Conservation (phyloP, 1,140 invertebrate species). For the Platyscapa corneri region DNA sequence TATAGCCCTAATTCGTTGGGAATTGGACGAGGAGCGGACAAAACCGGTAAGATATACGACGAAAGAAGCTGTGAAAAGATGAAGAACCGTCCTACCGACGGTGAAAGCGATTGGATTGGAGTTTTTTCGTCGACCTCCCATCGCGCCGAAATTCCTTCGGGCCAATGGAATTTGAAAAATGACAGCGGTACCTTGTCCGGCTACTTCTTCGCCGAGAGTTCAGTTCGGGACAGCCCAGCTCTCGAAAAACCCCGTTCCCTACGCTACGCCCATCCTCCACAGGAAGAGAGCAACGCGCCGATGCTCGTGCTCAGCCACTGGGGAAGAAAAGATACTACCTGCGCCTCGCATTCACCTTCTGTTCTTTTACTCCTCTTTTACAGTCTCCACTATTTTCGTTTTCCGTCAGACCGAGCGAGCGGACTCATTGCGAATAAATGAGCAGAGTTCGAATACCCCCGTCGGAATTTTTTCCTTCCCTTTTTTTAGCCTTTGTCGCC, state of each 20-base stretch:
- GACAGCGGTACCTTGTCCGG: conserved; percentile 33
- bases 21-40: background rate
- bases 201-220: background rate
- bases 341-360: background rate
- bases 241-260: background rate
- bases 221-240: background rate
- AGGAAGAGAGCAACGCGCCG: background rate
- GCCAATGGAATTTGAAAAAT: conserved; percentile 54
- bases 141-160: conserved; percentile 19
- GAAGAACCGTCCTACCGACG: conserved; percentile 38
- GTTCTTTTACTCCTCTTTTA: background rate
- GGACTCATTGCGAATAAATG: conserved; percentile 25
- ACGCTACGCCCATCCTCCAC: conserved; percentile 4
- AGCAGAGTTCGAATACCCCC: background rate
- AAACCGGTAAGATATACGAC: background rate
- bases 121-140: conserved; percentile 35
- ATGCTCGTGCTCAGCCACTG: background rate
- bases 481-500: background rate
- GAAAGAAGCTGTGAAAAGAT: background rate
- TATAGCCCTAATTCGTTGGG: background rate
- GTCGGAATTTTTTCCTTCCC: background rate
- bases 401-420: background rate
- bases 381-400: background rate
- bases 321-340: background rate
- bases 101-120: conserved; percentile 49